Evolutionary conservation across 2,888 invertebrate species (phyloP).

Genomic region (Drosophila meridionalis): DNA sequence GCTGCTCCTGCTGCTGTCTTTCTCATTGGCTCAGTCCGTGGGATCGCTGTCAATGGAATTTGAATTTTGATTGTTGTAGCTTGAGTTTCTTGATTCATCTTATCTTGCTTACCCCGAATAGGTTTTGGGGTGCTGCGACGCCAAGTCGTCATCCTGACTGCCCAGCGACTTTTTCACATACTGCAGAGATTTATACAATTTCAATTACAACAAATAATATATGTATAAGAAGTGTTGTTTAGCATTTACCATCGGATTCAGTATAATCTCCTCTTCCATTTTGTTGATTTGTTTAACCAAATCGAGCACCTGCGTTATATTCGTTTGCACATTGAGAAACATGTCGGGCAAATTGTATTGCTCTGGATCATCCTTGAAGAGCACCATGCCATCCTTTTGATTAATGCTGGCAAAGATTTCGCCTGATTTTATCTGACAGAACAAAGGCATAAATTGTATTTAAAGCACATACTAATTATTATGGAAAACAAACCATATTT

Average conservation of each 20-base stretch:
- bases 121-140: conserved; percentile 84
- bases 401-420: conserved; percentile 99
- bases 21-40: conserved; percentile 77
- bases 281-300: conserved; percentile 94
- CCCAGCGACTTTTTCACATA: conserved; percentile 88
- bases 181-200: conserved; percentile 79
- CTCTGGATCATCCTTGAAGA: conserved; percentile 97
- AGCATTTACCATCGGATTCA: conserved; percentile 90
- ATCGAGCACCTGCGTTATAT: conserved; percentile 94
- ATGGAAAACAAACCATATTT: conserved; percentile 91
- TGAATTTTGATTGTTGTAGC: conserved; percentile 12
- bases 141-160: conserved; percentile 87
- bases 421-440: conserved; percentile 94
- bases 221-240: neutral
- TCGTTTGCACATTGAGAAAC: conserved; percentile 93
- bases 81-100: neutral
- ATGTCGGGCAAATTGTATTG: conserved; percentile 96
- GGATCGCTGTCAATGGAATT: conserved; percentile 78
- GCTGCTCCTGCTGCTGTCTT: conserved; percentile 7
- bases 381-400: conserved; percentile 99
- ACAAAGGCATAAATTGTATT: neutral
- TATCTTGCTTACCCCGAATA: conserved; percentile 79
- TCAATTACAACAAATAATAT: neutral
- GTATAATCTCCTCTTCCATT: conserved; percentile 98
- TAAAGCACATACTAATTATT: neutral